A percentile compares a stretch with the other conserved stretches of the same genome.
phyloP scores from a whole-genome alignment of 2,888 invertebrate genomes.

The Megaustenia siamemsis region DNA sequence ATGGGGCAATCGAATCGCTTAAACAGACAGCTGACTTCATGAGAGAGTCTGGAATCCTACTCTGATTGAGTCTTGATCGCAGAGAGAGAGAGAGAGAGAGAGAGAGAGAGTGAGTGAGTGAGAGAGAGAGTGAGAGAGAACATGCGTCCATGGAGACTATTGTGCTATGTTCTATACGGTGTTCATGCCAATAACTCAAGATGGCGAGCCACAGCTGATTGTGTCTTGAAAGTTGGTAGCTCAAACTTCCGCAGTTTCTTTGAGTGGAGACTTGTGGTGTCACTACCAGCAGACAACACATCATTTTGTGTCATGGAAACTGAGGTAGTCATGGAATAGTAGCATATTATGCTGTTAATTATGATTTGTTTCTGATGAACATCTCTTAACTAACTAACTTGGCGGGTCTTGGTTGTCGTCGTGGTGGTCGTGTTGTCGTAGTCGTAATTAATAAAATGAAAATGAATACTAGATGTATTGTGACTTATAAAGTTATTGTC shows the following conservation, averaged over 20 bases:
- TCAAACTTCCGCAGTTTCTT: not conserved
- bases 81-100: not conserved
- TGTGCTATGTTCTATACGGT: not conserved
- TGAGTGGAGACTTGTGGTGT: not conserved
- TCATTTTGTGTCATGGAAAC: not conserved
- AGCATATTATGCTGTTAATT: too few relatives aligned
- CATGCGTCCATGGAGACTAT: not conserved
- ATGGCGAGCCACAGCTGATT: not conserved
- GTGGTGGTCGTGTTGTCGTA: too few relatives aligned
- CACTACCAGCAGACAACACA: not conserved
- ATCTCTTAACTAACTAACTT: too few relatives aligned
- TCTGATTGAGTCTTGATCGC: too few relatives aligned
- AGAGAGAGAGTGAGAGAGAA: conserved; percentile 35
- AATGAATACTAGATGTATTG: too few relatives aligned
- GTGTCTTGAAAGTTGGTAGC: not conserved
- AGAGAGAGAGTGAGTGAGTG: conserved; percentile 17
- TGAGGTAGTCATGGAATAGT: not conserved
- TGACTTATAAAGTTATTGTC: too few relatives aligned
- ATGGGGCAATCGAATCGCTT: too few relatives aligned
- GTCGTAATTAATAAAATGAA: too few relatives aligned
- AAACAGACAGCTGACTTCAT: too few relatives aligned
- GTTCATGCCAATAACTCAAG: not conserved
- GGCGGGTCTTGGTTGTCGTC: too few relatives aligned
- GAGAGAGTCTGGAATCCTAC: too few relatives aligned
- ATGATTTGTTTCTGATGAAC: too few relatives aligned